These are phyloP conservation scores for Sebastes steindachneri DNA, from an alignment of 2,797 vertebrate species.

Conservation along the genomic window DNA sequence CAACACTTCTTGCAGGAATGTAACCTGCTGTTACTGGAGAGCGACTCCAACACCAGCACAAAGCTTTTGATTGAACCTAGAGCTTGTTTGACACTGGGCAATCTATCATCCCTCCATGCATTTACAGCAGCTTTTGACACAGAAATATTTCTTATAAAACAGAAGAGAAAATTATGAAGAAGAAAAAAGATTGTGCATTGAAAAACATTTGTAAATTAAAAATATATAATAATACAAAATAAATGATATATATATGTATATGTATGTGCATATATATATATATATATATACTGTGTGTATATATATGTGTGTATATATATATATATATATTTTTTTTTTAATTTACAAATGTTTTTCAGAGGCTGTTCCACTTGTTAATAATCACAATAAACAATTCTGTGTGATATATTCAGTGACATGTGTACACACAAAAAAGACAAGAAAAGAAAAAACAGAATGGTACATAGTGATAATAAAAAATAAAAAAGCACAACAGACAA, in stretches of 20 bases:
- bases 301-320: no score
- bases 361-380: no score
- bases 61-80: conserved; percentile 8
- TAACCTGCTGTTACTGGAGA: conserved; percentile 15
- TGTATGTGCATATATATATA: no score
- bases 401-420: no score
- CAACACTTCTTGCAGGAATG: neutral
- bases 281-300: no score
- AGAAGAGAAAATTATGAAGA: neutral
- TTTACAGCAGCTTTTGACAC: neutral
- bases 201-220: neutral
- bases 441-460: no score
- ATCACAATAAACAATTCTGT: no score
- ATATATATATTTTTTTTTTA: rapidly evolving
- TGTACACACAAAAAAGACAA: no score
- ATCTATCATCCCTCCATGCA: conserved; percentile 13
- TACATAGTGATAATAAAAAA: no score
- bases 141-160: neutral
- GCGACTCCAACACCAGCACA: neutral
- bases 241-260: no score
- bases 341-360: no score
- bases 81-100: conserved; percentile 3
- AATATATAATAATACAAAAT: neutral
- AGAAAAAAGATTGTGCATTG: neutral
- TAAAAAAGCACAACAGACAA: no score